Evolutionary conservation across 2,797 vertebrate genomes (phyloP), one percentile per base, ranked within the genome.

Genomic region (Rhinogobio ventralis): DNA sequence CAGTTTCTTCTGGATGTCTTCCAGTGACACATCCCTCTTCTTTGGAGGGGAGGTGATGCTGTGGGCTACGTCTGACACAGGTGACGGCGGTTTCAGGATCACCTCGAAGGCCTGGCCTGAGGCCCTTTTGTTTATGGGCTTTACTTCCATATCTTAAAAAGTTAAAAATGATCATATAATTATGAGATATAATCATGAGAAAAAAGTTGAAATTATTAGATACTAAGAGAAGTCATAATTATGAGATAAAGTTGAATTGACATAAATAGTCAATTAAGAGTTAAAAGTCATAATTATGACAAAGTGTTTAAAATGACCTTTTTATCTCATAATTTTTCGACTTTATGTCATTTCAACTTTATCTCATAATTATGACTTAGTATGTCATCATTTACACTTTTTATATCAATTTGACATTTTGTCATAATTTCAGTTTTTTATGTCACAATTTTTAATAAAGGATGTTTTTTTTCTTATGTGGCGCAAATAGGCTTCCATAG

Each of bases 31-130:
- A 25, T 98, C 97, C 95, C 94, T 97, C 95, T 96, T 96, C 92
- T 98, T 99, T 45, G 97, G 96, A 14, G 96, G 95, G 5, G 96
- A 96, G 67, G 90, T 87, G 83, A 99, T 90, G 90, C 84, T 96
- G 91, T 97, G 95, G 0, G 94, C 93, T 72, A 92, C 94, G 53
- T 99, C 98, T 75, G 98, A 97, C 85, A 98, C 91, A 62, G 99
- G 98, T 49, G 97, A 97, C 81, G 94, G 95, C 2, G 97, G 96
- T 94, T 99, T 99, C 91, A 99, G 95, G 88, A 99, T 99, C 92
- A 99, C 97, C 92, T 99, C 97, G 0, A 99, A 99, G 75, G 98
- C 97, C 94, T 99, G 98, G 79, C 98, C 98, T 1, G 98, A 99
- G 67, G 97, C 96, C 72, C 97, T 95, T 93, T 99, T 99, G 92